phyloP scores from a whole-genome alignment of 1,140 invertebrate species.

The Pinna nobilis region DNA sequence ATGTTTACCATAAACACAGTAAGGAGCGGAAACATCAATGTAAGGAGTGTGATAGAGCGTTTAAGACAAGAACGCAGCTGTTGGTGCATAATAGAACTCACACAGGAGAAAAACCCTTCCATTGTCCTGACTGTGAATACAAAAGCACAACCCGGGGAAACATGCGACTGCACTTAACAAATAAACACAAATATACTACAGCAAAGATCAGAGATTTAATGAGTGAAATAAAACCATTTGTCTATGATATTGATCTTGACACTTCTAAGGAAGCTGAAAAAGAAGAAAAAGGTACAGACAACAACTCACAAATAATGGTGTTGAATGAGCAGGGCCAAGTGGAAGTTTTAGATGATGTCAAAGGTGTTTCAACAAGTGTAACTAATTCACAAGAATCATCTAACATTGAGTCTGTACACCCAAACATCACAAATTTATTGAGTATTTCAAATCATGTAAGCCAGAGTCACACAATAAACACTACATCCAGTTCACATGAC shows the following conservation, averaged over 20 bases:
- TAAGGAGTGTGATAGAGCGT: slow-evolving; percentile 96
- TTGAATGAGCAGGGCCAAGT: slow-evolving; percentile 19
- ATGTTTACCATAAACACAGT: slow-evolving; percentile 61
- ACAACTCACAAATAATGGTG: slow-evolving; percentile 18
- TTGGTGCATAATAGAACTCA: slow-evolving; percentile 98
- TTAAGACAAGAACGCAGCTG: slow-evolving; percentile 98
- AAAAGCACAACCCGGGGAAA: slow-evolving; percentile 62
- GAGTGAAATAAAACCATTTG: slow-evolving; percentile 32
- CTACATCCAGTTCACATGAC: neutral
- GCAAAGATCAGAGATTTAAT: slow-evolving; percentile 49
- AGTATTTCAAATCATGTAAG: slow-evolving; percentile 8
- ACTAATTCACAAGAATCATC: neutral
- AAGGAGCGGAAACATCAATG: slow-evolving; percentile 85
- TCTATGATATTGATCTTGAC: slow-evolving; percentile 1
- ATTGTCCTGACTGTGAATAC: slow-evolving; percentile 89
- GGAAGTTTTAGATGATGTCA: slow-evolving; percentile 1
- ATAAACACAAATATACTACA: slow-evolving; percentile 52
- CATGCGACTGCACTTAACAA: slow-evolving; percentile 61
- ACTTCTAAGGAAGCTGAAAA: neutral
- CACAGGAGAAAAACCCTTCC: slow-evolving; percentile 92
- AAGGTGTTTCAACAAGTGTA: neutral
- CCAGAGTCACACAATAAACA: neutral
- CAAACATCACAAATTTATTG: slow-evolving; percentile 3
- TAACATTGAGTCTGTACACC: neutral
- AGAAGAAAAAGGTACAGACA: neutral